These are phyloP conservation scores for Drosophila miranda DNA, from an alignment of 1,140 invertebrate genomes.

Conservation along the genomic window DNA sequence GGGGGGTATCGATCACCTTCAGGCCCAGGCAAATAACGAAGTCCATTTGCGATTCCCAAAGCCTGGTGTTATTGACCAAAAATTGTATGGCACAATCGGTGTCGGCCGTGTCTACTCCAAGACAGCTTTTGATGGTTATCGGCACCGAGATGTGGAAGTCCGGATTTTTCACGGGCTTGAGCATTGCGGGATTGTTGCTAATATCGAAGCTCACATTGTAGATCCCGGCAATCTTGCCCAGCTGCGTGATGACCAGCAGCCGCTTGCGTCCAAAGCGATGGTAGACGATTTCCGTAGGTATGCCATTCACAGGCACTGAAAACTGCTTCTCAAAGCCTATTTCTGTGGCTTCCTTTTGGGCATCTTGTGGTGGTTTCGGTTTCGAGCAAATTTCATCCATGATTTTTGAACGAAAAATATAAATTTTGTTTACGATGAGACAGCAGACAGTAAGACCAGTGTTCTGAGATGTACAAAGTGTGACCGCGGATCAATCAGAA, in stretches of 20 bases:
- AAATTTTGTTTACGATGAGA: constrained; percentile 38
- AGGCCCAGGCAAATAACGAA: constrained; percentile 65
- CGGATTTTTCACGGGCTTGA: constrained; percentile 50
- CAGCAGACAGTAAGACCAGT: constrained; percentile 7
- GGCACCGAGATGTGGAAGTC: constrained; percentile 63
- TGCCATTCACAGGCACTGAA: constrained; percentile 50
- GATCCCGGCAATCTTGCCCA: constrained; percentile 65
- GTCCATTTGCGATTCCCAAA: constrained; percentile 62
- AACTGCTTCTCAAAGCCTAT: constrained; percentile 70
- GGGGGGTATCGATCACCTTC: constrained; percentile 54
- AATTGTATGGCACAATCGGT: constrained; percentile 72
- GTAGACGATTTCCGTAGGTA: constrained; percentile 68
- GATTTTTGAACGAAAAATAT: not conserved
- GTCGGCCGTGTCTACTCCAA: constrained; percentile 65
- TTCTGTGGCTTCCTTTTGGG: constrained; percentile 6
- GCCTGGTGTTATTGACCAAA: constrained; percentile 60
- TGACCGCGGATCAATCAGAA: too few species aligned
- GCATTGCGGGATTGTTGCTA: constrained; percentile 25
- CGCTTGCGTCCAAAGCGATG: constrained; percentile 72
- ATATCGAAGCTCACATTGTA: constrained; percentile 70
- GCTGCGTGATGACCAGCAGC: constrained; percentile 70
- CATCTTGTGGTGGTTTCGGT: constrained; percentile 1
- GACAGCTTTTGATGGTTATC: constrained; percentile 57
- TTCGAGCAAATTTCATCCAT: constrained; percentile 12
- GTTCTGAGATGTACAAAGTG: too few species aligned